phyloP scores from a whole-genome alignment of 2,113 vertebrate species.

The Nycticebus coucang region DNA sequence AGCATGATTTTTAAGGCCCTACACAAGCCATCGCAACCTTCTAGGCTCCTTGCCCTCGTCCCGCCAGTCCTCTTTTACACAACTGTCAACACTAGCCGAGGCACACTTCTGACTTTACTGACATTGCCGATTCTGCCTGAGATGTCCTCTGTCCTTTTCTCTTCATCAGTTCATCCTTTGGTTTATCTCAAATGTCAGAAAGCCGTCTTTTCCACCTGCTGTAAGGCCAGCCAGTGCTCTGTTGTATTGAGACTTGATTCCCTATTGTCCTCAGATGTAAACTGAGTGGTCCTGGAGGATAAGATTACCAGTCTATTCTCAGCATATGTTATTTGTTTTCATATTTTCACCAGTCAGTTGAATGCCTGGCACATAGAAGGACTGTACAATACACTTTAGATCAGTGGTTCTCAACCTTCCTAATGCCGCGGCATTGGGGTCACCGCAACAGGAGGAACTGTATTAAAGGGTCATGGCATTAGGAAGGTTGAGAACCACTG shows the following conservation, averaged over 20 bases:
- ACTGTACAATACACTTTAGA: not conserved
- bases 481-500: no score
- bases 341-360: not conserved
- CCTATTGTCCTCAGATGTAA: not conserved
- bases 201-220: not conserved
- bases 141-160: not conserved
- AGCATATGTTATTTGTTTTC: not conserved
- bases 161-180: not conserved
- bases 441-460: no score
- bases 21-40: not conserved
- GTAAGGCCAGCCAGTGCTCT: not conserved
- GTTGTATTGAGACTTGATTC: not conserved
- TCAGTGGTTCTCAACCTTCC: no score
- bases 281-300: not conserved
- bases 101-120: not conserved
- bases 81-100: rapidly evolving
- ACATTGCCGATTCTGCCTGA: not conserved
- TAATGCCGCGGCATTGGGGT: no score
- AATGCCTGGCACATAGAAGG: not conserved
- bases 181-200: not conserved
- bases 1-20: not conserved
- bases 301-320: not conserved
- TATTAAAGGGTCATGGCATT: no score
- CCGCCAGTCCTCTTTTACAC: not conserved
- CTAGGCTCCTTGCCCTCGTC: not conserved